phyloP scores from a whole-genome alignment of 2,888 invertebrate species.

The Miltochrista miniata region DNA sequence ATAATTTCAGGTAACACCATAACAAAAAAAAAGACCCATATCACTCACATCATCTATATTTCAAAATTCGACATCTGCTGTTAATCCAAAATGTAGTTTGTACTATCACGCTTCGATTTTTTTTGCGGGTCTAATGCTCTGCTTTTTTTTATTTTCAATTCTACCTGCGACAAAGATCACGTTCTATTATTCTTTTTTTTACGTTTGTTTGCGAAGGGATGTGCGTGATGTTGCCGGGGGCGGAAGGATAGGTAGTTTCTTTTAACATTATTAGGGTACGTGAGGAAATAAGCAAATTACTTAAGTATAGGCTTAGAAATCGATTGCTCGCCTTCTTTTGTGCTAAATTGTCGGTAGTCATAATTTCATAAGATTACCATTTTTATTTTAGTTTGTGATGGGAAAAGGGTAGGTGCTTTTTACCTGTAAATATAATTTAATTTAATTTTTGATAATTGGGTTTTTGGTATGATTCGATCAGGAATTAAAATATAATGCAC shows the following conservation, averaged over 20 bases:
- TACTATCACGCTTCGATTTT: slow-evolving; percentile 73
- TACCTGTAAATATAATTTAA: not conserved
- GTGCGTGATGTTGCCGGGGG: slow-evolving; percentile 76
- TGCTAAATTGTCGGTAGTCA: slow-evolving; percentile 27
- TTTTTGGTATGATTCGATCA: no score
- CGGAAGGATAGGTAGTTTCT: slow-evolving; percentile 78
- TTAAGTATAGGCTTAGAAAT: slow-evolving; percentile 47
- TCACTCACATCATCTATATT: slow-evolving; percentile 59
- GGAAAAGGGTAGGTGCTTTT: slow-evolving; percentile 14
- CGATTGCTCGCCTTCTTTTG: slow-evolving; percentile 37
- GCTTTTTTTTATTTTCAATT: slow-evolving; percentile 61
- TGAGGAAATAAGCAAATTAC: slow-evolving; percentile 72
- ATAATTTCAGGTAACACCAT: slow-evolving; percentile 47
- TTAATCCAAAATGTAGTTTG: slow-evolving; percentile 66
- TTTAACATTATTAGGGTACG: slow-evolving; percentile 66
- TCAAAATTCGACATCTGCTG: slow-evolving; percentile 71
- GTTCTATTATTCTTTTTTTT: slow-evolving; percentile 58
- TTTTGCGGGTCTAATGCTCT: slow-evolving; percentile 61
- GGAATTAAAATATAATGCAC: no score
- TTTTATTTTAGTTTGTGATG: slow-evolving; percentile 11
- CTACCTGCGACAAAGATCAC: slow-evolving; percentile 71
- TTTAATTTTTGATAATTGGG: not conserved
- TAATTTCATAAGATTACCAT: slow-evolving; percentile 28
- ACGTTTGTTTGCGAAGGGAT: slow-evolving; percentile 68
- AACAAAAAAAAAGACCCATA: slow-evolving; percentile 57